A percentile compares a stretch with the other conserved stretches of the same genome.
phyloP scores from a whole-genome alignment of 2,888 invertebrate genomes.

The Cataglyphis cursor region DNA sequence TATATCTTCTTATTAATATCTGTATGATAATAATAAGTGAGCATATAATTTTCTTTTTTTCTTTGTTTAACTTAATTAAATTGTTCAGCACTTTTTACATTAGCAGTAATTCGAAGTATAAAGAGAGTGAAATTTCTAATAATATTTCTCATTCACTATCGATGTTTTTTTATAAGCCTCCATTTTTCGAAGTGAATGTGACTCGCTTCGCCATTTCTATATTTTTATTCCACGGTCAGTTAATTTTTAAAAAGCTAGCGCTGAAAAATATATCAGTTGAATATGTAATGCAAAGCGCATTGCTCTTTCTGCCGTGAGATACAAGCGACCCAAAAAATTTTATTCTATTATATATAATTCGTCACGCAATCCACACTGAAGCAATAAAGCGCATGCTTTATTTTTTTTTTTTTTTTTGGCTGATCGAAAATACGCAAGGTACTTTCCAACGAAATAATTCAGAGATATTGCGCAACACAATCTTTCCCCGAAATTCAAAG shows the following conservation, averaged over 20 bases:
- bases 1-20: not conserved
- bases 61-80: not conserved
- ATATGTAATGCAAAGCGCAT: not conserved
- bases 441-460: constrained; percentile 33
- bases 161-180: not conserved
- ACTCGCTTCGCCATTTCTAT: not conserved
- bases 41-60: not conserved
- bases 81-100: not conserved
- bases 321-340: not conserved
- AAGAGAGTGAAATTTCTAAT: not conserved
- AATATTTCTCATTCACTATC: not conserved
- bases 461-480: not conserved
- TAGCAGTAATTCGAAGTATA: not conserved
- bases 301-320: not conserved
- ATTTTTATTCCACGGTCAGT: not conserved
- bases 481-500: constrained; percentile 16
- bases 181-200: not conserved
- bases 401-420: not conserved
- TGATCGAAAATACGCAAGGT: not conserved
- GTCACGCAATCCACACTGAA: not conserved
- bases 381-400: constrained; percentile 21
- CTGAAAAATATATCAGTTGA: constrained; percentile 19
- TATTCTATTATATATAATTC: constrained; percentile 20
- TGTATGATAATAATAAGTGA: not conserved
- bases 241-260: not conserved